phyloP scores from a whole-genome alignment of 2,888 invertebrate species.

The Ferrisia virgata region DNA sequence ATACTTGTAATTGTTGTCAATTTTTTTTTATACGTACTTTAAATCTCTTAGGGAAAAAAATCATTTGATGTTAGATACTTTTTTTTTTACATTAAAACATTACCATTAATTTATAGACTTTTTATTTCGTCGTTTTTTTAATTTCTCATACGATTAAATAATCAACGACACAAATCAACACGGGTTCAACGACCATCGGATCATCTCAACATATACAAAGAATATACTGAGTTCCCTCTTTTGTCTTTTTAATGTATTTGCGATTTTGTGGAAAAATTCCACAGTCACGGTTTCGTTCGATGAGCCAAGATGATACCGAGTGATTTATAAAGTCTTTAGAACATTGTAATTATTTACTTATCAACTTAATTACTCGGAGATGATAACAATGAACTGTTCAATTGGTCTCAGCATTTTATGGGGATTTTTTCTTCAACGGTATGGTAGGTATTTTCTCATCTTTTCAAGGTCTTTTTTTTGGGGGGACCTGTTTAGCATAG shows the following conservation, averaged over 20 bases:
- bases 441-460: not conserved
- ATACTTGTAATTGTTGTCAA: not conserved
- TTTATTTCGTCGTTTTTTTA: not conserved
- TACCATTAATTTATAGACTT: not conserved
- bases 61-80: conserved; percentile 11
- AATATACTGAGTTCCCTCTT: not conserved
- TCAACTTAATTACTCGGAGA: not conserved
- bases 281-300: not conserved
- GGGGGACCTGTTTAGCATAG: not conserved
- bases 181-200: not conserved
- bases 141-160: not conserved
- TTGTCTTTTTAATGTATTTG: not conserved
- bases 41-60: not conserved
- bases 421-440: not conserved
- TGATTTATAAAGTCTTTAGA: not conserved
- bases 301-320: not conserved
- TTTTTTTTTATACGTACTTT: not conserved
- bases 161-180: not conserved
- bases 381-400: not conserved
- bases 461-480: not conserved
- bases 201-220: not conserved
- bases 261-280: not conserved
- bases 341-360: not conserved
- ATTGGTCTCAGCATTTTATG: not conserved
- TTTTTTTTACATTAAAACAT: conserved; percentile 1